A percentile compares a stretch with the other conserved stretches of the same genome.
Evolutionary conservation across 2,888 invertebrate genomes (phyloP).

Genomic region (Plagodis pulveraria): DNA sequence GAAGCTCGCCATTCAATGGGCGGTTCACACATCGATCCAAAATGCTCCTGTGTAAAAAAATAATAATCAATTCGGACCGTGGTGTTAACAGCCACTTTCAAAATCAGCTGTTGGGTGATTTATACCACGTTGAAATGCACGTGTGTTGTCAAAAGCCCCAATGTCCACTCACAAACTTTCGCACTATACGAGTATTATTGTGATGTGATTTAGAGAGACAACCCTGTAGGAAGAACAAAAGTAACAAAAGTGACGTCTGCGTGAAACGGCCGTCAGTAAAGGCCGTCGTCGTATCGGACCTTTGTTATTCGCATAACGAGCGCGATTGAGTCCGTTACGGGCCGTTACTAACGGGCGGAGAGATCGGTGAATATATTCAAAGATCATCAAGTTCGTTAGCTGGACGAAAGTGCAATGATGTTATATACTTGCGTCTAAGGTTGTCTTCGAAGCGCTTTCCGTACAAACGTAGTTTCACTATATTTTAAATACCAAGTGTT

Average conservation of each 20-base stretch:
- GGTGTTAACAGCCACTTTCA: neutral
- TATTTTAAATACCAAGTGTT: no score
- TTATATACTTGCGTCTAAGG: neutral
- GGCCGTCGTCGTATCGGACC: slow-evolving; percentile 14
- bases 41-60: no score
- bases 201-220: neutral
- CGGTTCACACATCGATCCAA: no score
- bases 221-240: neutral
- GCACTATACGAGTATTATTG: neutral
- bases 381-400: neutral
- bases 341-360: neutral
- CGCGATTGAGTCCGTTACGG: slow-evolving; percentile 10
- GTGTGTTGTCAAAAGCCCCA: no score
- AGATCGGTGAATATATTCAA: neutral
- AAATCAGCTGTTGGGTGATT: neutral
- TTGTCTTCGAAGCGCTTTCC: no score
- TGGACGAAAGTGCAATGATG: neutral
- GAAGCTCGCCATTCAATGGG: no score
- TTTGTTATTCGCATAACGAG: slow-evolving; percentile 6
- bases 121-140: neutral
- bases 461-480: no score
- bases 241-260: slow-evolving; percentile 3
- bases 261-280: slow-evolving; percentile 15
- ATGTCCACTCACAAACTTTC: no score
- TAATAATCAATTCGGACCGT: no score